These are phyloP conservation scores for Andricus grossulariae DNA, from an alignment of 1,140 invertebrate species.

Conservation along the genomic window DNA sequence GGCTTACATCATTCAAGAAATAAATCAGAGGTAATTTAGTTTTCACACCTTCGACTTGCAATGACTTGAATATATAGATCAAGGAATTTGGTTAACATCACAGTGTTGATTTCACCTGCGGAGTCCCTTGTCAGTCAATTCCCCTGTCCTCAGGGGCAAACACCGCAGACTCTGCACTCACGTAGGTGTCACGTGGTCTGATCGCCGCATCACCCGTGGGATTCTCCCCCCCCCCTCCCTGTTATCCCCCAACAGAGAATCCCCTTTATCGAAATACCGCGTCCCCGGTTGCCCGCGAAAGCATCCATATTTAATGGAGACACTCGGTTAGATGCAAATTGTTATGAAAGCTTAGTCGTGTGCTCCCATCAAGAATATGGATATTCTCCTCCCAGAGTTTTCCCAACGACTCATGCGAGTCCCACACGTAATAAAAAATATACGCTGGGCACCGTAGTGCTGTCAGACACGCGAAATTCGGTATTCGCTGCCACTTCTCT, in stretches of 20 bases:
- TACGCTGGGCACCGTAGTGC: constrained; percentile 53
- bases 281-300: constrained; percentile 51
- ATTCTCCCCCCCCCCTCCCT: constrained; percentile 12
- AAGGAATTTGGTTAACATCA: neutral
- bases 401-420: constrained; percentile 51
- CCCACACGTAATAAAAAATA: constrained; percentile 73
- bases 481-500: constrained; percentile 45
- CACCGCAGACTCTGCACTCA: constrained; percentile 42
- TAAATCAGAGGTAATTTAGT: too few relatives aligned
- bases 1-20: too few relatives aligned
- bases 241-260: constrained; percentile 48
- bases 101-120: constrained; percentile 26
- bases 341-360: constrained; percentile 70
- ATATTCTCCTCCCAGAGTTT: constrained; percentile 42
- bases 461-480: constrained; percentile 39
- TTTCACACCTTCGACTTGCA: too few relatives aligned
- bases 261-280: constrained; percentile 54
- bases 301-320: constrained; percentile 73
- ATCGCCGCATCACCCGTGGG: constrained; percentile 52
- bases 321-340: constrained; percentile 70
- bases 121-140: constrained; percentile 25
- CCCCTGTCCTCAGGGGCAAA: constrained; percentile 12
- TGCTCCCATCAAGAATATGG: constrained; percentile 64
- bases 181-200: constrained; percentile 46
- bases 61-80: too few relatives aligned